Evolutionary conservation across 92 coral and sea anemone species (phyloP).

Genomic region (Actinostola sp.): DNA sequence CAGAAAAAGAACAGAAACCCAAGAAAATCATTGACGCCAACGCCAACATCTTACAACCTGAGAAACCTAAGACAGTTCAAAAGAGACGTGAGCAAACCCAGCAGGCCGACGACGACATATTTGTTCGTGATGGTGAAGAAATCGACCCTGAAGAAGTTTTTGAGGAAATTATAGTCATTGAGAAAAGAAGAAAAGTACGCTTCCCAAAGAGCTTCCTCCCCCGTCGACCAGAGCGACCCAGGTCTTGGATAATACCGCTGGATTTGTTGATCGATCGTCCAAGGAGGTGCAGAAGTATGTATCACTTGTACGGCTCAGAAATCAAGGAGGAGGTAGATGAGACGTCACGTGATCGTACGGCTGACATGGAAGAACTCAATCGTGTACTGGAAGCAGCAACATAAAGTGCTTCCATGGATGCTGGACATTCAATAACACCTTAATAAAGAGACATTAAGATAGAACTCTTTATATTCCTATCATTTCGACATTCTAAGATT

Average conservation of each 20-base stretch:
- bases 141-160: constrained; percentile 18
- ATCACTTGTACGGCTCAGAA: neutral
- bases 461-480: no score
- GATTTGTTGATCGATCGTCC: constrained; percentile 21
- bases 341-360: neutral
- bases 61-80: neutral
- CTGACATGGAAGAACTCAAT: neutral
- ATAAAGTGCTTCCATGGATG: no score
- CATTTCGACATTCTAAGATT: no score
- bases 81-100: neutral
- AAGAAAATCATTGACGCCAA: neutral
- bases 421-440: no score
- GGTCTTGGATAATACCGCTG: constrained; percentile 8
- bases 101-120: neutral
- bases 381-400: neutral
- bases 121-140: constrained; percentile 2
- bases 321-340: neutral
- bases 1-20: neutral
- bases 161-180: constrained; percentile 24
- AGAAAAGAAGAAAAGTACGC: constrained; percentile 22
- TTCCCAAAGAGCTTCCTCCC: constrained; percentile 30
- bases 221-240: constrained; percentile 19
- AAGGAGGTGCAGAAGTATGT: no score
- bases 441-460: no score
- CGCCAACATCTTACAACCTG: constrained; percentile 5